These are phyloP conservation scores for Sternarchorhynchus goeldii DNA, from an alignment of 2,797 vertebrate genomes.

Conservation along the genomic window DNA sequence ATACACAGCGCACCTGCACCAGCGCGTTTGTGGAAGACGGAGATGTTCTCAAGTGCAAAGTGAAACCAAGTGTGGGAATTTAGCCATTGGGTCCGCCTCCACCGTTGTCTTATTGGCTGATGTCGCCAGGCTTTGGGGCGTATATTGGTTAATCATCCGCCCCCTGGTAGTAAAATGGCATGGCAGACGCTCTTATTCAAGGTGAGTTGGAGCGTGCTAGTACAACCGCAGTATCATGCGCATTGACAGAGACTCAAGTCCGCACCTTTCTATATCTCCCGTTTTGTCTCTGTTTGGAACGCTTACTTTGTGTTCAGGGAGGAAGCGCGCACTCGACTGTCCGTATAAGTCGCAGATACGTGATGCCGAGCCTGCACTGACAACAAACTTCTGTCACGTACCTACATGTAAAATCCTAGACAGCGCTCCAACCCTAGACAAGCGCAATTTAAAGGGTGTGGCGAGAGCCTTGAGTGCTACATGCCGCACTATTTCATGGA, in stretches of 20 bases:
- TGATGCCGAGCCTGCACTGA: not conserved
- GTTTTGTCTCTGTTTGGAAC: slow-evolving; percentile 12
- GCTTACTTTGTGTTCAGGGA: not conserved
- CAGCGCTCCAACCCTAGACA: slow-evolving; percentile 29
- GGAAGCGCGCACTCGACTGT: no score
- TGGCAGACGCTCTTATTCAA: slow-evolving; percentile 82
- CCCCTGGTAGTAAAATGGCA: slow-evolving; percentile 68
- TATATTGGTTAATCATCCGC: slow-evolving; percentile 78
- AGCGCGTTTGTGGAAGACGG: slow-evolving; percentile 79
- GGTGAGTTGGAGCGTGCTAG: slow-evolving; percentile 93
- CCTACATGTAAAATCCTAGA: not conserved
- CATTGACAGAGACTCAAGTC: slow-evolving; percentile 81
- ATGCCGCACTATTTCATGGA: not conserved
- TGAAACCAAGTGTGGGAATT: slow-evolving; percentile 86
- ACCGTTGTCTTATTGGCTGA: slow-evolving; percentile 68
- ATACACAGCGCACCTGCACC: slow-evolving; percentile 85
- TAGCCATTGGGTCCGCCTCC: slow-evolving; percentile 76
- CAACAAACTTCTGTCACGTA: slow-evolving; percentile 24
- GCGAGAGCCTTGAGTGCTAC: slow-evolving; percentile 60
- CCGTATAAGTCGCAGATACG: not conserved
- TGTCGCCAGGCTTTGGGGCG: slow-evolving; percentile 62
- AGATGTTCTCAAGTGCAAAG: slow-evolving; percentile 77
- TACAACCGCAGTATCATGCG: slow-evolving; percentile 98
- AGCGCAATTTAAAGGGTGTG: slow-evolving; percentile 72
- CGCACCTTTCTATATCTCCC: slow-evolving; percentile 57